Evolutionary conservation across 2,888 invertebrate genomes (phyloP), one percentile per base, ranked within the genome.

Genomic region (Hirtodrosophila cameraria): DNA sequence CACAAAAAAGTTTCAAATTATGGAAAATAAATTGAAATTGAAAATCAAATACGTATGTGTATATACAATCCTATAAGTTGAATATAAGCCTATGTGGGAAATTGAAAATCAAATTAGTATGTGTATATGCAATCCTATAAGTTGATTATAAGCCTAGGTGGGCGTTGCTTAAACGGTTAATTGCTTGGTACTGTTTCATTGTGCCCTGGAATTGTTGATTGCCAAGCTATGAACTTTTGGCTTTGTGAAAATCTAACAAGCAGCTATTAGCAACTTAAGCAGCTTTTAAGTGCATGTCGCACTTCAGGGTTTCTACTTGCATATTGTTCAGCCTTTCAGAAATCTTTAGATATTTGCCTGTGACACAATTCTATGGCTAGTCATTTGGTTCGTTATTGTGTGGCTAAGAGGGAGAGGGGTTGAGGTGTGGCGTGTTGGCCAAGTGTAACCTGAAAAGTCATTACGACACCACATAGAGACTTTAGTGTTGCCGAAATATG

Each of bases 401-500:
- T 7, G n/a, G 9, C 8, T 30, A 27, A 20, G 36, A 20, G 20
- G 33, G 13, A n/a, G 15, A 31, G n/a, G 25, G 25, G 8, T 35
- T 11, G 23, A 12, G 23, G 28, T 23, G 12, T 25, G 33, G 20
- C 27, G n/a, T n/a, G n/a, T n/a, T n/a, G n/a, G n/a, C n/a, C n/a
- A n/a, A n/a, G n/a, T 68, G 55, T 50, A 67, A 61, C 62, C 52
- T 53, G 43, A 13, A 18, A 58, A 35, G 54, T 62, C 68, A 74
- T 67, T 74, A 62, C 38, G 62, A 50, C 31, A 31, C 62, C 38
- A 49, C 15, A 36, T 35, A 35, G 39, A 9, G 12, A 13, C 0
- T 15, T 20, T 50, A 53, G 20, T 57, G 63, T 83, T 69, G 66
- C 80, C 80, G 54, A 86, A 86, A 84, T 72, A 83, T 80, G 80